Percentiles rank a stretch among this genome's conserved stretches.
Conservation (phyloP, 2,113 vertebrate species). For the Oxygymnocypris stewartii region DNA sequence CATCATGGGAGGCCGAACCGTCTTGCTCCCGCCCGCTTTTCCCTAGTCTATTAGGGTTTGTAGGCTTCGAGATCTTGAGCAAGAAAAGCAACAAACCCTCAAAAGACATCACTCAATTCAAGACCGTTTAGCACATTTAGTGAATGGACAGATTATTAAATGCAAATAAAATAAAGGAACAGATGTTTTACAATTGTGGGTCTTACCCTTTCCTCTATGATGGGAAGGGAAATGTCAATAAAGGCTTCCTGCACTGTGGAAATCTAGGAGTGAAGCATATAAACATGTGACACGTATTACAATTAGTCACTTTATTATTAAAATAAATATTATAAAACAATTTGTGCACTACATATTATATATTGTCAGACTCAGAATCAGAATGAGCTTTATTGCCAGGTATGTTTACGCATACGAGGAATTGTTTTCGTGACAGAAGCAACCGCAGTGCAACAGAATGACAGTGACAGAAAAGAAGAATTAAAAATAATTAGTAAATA, state of each 20-base stretch:
- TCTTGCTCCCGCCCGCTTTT: conserved; percentile 79
- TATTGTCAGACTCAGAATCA: not conserved
- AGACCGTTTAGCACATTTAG: not conserved
- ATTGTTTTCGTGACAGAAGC: too few relatives aligned
- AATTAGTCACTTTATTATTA: not conserved
- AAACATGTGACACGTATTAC: conserved; percentile 15
- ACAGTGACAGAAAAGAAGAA: too few relatives aligned
- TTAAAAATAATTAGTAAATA: too few relatives aligned
- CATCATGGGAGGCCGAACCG: conserved; percentile 66
- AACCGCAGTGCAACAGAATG: too few relatives aligned
- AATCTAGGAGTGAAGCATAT: conserved; percentile 80
- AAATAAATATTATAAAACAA: not conserved
- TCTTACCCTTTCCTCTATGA: conserved; percentile 97
- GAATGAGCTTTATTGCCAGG: too few relatives aligned
- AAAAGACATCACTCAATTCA: not conserved
- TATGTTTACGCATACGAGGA: too few relatives aligned
- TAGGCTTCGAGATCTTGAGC: conserved; percentile 88
- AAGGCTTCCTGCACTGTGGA: conserved; percentile 95
- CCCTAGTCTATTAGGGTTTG: conserved; percentile 79
- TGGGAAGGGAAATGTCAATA: conserved; percentile 97
- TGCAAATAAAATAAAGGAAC: not conserved
- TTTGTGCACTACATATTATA: not conserved
- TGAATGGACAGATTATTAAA: not conserved
- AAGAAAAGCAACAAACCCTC: conserved; percentile 22
- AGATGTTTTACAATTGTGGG: not conserved